Evolutionary conservation across 2,113 vertebrate genomes (phyloP).

Genomic region (Dasyurus viverrinus): DNA sequence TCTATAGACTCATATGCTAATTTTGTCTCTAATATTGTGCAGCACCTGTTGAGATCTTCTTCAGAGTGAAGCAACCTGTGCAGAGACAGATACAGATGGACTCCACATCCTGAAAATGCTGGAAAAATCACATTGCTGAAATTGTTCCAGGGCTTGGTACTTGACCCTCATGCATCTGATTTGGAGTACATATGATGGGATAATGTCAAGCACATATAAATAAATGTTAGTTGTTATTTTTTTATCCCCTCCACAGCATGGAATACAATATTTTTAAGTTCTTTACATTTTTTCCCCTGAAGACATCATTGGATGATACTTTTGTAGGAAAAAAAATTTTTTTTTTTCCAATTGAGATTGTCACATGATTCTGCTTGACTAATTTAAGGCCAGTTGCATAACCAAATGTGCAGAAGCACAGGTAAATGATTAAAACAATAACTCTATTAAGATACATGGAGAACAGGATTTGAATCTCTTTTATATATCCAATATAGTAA

Average conservation of each 20-base stretch:
- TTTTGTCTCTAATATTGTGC: background rate
- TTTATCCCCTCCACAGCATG: background rate
- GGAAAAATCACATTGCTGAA: background rate
- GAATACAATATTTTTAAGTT: background rate
- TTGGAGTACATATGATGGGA: background rate
- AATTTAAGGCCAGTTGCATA: background rate
- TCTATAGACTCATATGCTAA: background rate
- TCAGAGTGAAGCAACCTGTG: background rate
- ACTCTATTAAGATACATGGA: background rate
- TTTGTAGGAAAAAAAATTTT: background rate
- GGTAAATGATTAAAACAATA: background rate
- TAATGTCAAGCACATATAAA: background rate
- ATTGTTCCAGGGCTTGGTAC: background rate
- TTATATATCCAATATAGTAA: background rate
- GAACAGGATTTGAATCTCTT: background rate
- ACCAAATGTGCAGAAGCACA: background rate
- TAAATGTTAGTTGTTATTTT: background rate
- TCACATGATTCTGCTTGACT: background rate
- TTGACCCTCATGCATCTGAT: background rate
- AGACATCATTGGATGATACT: background rate
- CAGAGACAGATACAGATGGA: background rate
- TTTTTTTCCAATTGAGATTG: background rate
- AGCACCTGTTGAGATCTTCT: background rate
- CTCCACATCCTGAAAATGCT: background rate
- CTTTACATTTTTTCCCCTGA: background rate